Base-by-base conservation (phyloP, 2,888 invertebrate species). In the Carabus problematicus region DNA sequence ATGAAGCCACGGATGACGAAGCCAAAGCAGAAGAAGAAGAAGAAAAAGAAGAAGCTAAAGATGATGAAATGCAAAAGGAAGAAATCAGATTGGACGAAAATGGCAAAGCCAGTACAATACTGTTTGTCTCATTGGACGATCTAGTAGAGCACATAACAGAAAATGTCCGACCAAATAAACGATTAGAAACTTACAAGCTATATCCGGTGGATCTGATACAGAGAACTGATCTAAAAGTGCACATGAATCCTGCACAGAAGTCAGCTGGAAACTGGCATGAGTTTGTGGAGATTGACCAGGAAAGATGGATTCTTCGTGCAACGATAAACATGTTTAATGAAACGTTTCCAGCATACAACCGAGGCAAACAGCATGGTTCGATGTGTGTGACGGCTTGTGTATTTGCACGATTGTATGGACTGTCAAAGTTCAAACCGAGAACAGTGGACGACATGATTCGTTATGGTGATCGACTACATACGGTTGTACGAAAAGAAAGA, bases 401-500 rank as follows among this genome's bases (percentile, higher is more conserved):
- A 0, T 86, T 88, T 1, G 85, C 86, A 0, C 79, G 83, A 58
- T 83, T 88, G 0, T 89, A 87, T 74, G 85, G 85, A 0, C 82
- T 87, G 54, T 76, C 80, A 0, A 82, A 84, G 70, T 90, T 88
- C 86, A 87, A 86, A 61, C 77, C 85, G 0, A 77, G 80, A 0
- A 79, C 88, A 0, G 76, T 90, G 3, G 88, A 89, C 76, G 84
- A 85, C 0, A 82, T 89, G 2, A 74, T 90, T 8, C 86, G 86
- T 72, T 89, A 89, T 71, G 90, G 90, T 0, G 89, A 90, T 77
- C 77, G 85, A 0, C 76, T 90, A 2, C 85, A 87, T 75, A 85
- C 85, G 0, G 81, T 83, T 74, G 84, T 86, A 0, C 74, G 83
- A 49, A 79, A 55, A 41, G 56, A 42, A 54, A 58, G 70, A 70